Evolutionary conservation across 2,888 invertebrate genomes (phyloP), one percentile per base, ranked within the genome.

Genomic region (Tiliacea citrago): DNA sequence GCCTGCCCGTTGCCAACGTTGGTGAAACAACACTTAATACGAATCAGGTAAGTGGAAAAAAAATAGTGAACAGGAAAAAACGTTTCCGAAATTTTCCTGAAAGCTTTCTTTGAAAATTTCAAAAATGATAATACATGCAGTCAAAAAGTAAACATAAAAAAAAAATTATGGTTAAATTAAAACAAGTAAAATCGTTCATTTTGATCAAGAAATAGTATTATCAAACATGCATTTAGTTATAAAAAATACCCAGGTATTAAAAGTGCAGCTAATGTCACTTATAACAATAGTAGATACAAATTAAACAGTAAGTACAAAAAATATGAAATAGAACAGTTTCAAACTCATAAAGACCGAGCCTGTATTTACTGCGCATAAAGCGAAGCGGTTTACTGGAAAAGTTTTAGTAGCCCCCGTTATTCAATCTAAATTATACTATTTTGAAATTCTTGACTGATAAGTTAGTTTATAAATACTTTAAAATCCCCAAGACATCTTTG

Each of bases 11-110:
- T 95, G 94, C 91, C 92, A 84, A 86, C 81, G 88, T 88, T 81
- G 89, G 88, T 88, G 77, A 83, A 83, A 83, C 77, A 89, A 92
- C 80, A 83, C 92, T 90, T 89, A 85, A 83, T 86, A 90, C 90
- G 91, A 84, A 78, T 85, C 92, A 96, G 93, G 96, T 96, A 91
- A 94, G 96, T 95, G 82, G 13, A 35, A 73, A 79, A 66, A 58
- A 70, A 45, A 29, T 61, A 58, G 71, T 79, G 63, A 57, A 74
- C 12, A 12, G 39, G 21, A 55, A 68, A 61, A 69, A 42, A 49
- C n/a, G 12, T 5, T 49, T 35, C 7, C 3, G 0, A 39, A 10
- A 16, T 63, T 68, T 39, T 12, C 3, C 1, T 12, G 10, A n/a
- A 51, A 60, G 4, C 12, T 58, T 49, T 68, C 24, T 9, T 1